phyloP scores from a whole-genome alignment of 1,140 invertebrate genomes.

The Tetraneura akinire region DNA sequence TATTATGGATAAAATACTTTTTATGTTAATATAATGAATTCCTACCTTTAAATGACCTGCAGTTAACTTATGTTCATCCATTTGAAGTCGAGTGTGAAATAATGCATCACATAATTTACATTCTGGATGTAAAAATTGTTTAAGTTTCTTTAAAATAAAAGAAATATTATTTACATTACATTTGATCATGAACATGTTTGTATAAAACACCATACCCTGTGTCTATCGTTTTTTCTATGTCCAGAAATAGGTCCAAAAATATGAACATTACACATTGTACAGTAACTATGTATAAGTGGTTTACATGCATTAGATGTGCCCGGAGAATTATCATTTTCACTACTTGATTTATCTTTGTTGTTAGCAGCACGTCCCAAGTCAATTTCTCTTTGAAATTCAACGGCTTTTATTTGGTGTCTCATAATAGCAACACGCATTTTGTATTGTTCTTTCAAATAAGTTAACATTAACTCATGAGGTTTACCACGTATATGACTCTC shows the following conservation, averaged over 20 bases:
- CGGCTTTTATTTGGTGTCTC: conserved; percentile 54
- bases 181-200: background rate
- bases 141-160: conserved; percentile 67
- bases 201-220: conserved; percentile 58
- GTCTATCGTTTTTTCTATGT: conserved; percentile 76
- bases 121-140: conserved; percentile 78
- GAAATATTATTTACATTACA: background rate
- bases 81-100: conserved; percentile 75
- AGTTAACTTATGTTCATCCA: conserved; percentile 71
- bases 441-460: conserved; percentile 55
- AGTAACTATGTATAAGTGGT: conserved; percentile 62
- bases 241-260: conserved; percentile 76
- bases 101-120: conserved; percentile 76
- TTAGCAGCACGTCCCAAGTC: conserved; percentile 45
- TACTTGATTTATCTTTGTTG: conserved; percentile 22
- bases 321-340: background rate
- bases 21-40: too few relatives aligned
- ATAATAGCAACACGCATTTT: conserved; percentile 55
- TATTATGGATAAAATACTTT: background rate
- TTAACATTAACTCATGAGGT: conserved; percentile 56
- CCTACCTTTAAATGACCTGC: conserved; percentile 68
- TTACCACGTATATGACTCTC: conserved; percentile 56
- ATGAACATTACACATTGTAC: conserved; percentile 81
- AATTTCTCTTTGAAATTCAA: conserved; percentile 50
- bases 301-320: conserved; percentile 3